Percentiles rank a stretch among this genome's conserved stretches.
These are phyloP conservation scores for Struthidea cinerea DNA, from an alignment of 2,113 vertebrate species.

Conservation along the genomic window DNA sequence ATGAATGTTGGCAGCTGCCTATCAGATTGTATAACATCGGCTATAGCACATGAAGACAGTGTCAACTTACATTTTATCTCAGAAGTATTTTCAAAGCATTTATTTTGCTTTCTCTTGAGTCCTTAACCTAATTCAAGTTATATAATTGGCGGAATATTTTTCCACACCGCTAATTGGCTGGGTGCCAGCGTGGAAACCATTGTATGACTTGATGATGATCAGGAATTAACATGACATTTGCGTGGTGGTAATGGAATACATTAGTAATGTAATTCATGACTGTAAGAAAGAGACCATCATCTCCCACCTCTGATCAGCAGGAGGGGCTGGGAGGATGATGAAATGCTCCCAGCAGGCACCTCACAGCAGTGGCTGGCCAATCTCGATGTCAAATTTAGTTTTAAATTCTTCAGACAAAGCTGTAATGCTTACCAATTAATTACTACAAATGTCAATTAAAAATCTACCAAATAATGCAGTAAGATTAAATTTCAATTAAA, in stretches of 20 bases:
- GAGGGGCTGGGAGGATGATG: slow-evolving; percentile 76
- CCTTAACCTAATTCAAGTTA: slow-evolving; percentile 74
- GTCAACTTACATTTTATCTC: slow-evolving; percentile 81
- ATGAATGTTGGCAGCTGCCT: slow-evolving; percentile 81
- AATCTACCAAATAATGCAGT: slow-evolving; percentile 77
- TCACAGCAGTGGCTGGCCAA: slow-evolving; percentile 69
- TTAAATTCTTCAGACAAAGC: slow-evolving; percentile 75
- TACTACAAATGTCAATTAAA: slow-evolving; percentile 85
- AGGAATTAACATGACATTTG: slow-evolving; percentile 95
- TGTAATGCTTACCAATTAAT: slow-evolving; percentile 82
- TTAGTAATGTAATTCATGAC: slow-evolving; percentile 86
- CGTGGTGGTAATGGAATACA: slow-evolving; percentile 90
- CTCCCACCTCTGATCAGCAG: slow-evolving; percentile 70
- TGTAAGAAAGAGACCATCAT: slow-evolving; percentile 78
- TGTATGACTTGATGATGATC: slow-evolving; percentile 87
- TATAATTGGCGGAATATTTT: slow-evolving; percentile 83
- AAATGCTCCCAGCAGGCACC: slow-evolving; percentile 76
- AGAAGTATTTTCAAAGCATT: slow-evolving; percentile 71
- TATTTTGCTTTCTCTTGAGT: slow-evolving; percentile 76
- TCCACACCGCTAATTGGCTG: slow-evolving; percentile 82
- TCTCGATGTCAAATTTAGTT: slow-evolving; percentile 82
- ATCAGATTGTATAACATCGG: slow-evolving; percentile 77
- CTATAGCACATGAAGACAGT: slow-evolving; percentile 68
- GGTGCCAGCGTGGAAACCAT: slow-evolving; percentile 79
- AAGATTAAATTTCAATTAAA: slow-evolving; percentile 87